Evolutionary conservation across 2,113 vertebrate genomes (phyloP).

Genomic region (Atrichornis clamosus): DNA sequence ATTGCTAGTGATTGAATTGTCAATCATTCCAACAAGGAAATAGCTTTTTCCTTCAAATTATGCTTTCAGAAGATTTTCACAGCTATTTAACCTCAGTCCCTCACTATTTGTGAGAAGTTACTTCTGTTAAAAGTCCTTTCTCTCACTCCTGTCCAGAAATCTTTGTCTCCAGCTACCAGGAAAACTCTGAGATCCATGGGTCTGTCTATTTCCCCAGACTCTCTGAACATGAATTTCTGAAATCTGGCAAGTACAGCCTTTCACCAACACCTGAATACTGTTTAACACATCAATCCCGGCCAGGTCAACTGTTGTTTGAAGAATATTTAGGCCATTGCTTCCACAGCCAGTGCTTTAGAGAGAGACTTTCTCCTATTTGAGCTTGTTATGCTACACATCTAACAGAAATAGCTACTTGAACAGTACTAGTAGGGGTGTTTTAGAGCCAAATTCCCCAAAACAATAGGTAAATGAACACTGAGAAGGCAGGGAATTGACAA

Average conservation of each 20-base stretch:
- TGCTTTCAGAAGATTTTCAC: neutral
- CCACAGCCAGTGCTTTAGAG: neutral
- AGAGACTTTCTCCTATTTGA: neutral
- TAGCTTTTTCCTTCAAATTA: neutral
- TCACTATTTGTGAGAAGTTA: neutral
- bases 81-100: neutral
- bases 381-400: neutral
- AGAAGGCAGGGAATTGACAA: neutral
- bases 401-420: neutral
- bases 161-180: neutral
- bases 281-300: neutral
- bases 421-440: neutral
- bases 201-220: neutral
- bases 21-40: slow-evolving; percentile 38
- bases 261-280: neutral
- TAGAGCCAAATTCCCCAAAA: neutral
- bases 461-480: neutral
- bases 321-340: neutral
- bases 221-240: neutral
- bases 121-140: neutral
- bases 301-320: neutral
- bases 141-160: neutral
- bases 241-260: neutral
- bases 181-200: neutral
- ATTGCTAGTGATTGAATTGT: slow-evolving; percentile 40